Evolutionary conservation across 2,797 vertebrate genomes (phyloP).

Genomic region (Pagetopsis macropterus): DNA sequence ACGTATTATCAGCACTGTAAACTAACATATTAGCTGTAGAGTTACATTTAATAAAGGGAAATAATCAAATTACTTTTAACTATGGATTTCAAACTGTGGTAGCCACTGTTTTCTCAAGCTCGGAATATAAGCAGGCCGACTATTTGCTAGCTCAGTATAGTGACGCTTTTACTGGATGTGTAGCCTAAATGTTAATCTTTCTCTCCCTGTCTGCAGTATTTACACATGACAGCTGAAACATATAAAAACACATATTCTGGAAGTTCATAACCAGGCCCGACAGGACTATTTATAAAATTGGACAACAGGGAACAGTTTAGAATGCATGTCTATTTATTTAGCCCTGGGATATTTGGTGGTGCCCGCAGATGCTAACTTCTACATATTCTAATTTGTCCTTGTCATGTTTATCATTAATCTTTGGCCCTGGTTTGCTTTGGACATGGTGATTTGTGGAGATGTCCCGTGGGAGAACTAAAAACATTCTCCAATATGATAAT

Average conservation of each 20-base stretch:
- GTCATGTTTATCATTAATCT: slow-evolving; percentile 89
- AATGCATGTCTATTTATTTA: slow-evolving; percentile 72
- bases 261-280: slow-evolving; percentile 56
- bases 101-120: not conserved
- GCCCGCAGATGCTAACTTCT: slow-evolving; percentile 77
- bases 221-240: slow-evolving; percentile 59
- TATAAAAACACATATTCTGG: slow-evolving; percentile 51
- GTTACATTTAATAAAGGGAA: not conserved
- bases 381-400: slow-evolving; percentile 85
- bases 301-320: slow-evolving; percentile 60
- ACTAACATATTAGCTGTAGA: not conserved
- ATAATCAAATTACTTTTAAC: not conserved
- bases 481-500: slow-evolving; percentile 84
- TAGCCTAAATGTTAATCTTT: slow-evolving; percentile 42
- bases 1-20: not conserved
- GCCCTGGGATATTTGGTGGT: slow-evolving; percentile 75
- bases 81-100: not conserved
- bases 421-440: slow-evolving; percentile 79
- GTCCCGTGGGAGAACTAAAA: slow-evolving; percentile 77
- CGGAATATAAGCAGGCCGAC: not conserved
- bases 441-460: slow-evolving; percentile 79
- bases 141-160: slow-evolving; percentile 3
- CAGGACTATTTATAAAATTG: slow-evolving; percentile 66
- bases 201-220: slow-evolving; percentile 35
- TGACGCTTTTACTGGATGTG: slow-evolving; percentile 13